These are phyloP conservation scores for Delia radicum DNA, from an alignment of 1,140 invertebrate genomes.

Conservation along the genomic window DNA sequence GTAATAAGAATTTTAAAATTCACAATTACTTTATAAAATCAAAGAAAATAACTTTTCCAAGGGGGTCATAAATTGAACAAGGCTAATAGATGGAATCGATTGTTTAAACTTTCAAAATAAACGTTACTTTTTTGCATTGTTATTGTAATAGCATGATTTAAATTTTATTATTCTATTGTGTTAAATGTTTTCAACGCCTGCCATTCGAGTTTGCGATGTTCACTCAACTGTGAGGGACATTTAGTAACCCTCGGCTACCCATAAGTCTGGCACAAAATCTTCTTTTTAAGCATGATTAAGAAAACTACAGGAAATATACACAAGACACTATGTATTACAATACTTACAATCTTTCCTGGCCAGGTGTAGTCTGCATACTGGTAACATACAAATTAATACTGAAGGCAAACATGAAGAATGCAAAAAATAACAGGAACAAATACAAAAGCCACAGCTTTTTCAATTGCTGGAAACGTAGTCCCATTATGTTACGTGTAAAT, in stretches of 20 bases:
- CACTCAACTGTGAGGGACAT: slow-evolving; percentile 9
- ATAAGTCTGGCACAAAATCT: neutral
- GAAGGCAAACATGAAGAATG: slow-evolving; percentile 55
- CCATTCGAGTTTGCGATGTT: slow-evolving; percentile 3
- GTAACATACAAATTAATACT: slow-evolving; percentile 53
- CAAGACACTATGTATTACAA: neutral
- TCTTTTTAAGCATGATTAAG: neutral
- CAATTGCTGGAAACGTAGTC: slow-evolving; percentile 49
- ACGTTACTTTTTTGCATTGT: neutral
- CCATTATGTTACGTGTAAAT: slow-evolving; percentile 35
- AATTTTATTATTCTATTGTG: slow-evolving; percentile 13
- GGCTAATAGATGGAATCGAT: neutral
- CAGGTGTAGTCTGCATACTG: slow-evolving; percentile 41
- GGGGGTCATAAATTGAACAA: neutral
- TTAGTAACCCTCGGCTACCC: neutral
- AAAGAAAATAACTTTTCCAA: neutral
- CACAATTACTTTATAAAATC: too few species aligned
- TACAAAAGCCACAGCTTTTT: slow-evolving; percentile 53
- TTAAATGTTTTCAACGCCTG: neutral
- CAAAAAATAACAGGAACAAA: slow-evolving; percentile 52
- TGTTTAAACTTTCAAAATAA: neutral
- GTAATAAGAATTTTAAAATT: too few species aligned
- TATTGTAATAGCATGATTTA: slow-evolving; percentile 7
- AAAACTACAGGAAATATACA: neutral
- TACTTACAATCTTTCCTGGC: slow-evolving; percentile 26